Percentiles rank a stretch among this genome's conserved stretches.
These are phyloP conservation scores for Strix aluco DNA, from an alignment of 2,113 vertebrate genomes.

Conservation along the genomic window DNA sequence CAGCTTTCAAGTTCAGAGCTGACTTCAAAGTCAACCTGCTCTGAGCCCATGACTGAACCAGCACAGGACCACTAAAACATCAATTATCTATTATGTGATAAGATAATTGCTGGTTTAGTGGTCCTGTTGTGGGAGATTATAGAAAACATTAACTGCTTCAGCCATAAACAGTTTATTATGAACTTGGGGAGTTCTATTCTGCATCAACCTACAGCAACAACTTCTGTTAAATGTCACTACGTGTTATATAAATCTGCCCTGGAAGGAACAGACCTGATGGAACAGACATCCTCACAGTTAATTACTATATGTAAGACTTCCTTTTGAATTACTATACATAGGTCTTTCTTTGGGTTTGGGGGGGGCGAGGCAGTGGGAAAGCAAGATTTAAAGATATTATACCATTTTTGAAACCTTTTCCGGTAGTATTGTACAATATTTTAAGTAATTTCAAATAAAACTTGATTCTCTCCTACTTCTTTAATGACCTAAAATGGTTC, in stretches of 20 bases:
- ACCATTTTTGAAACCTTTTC: neutral
- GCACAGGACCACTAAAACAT: neutral
- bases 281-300: neutral
- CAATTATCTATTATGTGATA: neutral
- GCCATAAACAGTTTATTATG: neutral
- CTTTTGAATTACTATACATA: neutral
- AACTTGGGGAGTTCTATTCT: neutral
- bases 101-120: neutral
- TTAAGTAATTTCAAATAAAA: neutral
- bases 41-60: neutral
- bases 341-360: neutral
- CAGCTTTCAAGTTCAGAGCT: neutral
- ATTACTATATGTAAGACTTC: accelerated
- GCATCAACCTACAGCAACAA: neutral
- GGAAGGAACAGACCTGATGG: neutral
- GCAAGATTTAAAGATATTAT: neutral
- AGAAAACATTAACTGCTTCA: neutral
- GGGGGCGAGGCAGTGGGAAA: accelerated
- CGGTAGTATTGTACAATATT: neutral
- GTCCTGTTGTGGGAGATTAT: neutral
- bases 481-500: neutral
- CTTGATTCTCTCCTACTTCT: neutral
- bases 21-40: neutral
- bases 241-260: neutral
- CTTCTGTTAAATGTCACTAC: neutral